Evolutionary conservation across 2,113 vertebrate species (phyloP).

Genomic region (Leiothrix lutea): DNA sequence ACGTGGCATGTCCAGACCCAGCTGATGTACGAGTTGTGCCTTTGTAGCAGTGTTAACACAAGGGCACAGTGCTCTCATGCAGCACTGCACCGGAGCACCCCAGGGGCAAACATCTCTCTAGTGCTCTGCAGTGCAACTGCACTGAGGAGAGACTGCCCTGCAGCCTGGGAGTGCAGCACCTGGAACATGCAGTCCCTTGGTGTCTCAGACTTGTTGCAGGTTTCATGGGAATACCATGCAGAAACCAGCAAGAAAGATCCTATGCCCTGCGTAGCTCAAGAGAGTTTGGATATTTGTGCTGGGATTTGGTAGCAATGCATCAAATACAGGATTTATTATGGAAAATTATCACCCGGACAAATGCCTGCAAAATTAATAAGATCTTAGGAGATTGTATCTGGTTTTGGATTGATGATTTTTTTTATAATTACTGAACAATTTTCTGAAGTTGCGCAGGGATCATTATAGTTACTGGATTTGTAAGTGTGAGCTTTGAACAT

Average conservation of each 20-base stretch:
- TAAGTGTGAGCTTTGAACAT: background rate
- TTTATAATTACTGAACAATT: background rate
- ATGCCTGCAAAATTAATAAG: background rate
- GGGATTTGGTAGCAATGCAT: background rate
- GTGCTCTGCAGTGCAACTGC: accelerated
- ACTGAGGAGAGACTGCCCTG: background rate
- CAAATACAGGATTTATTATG: background rate
- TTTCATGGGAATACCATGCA: background rate
- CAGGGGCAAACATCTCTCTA: background rate
- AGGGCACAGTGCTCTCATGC: accelerated
- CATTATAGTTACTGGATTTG: background rate
- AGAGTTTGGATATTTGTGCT: background rate
- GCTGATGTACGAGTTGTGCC: accelerated
- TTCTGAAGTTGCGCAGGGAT: background rate
- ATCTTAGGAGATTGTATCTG: background rate
- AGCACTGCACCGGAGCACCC: accelerated
- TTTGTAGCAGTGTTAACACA: no score
- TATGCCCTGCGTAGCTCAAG: accelerated
- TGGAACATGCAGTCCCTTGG: background rate
- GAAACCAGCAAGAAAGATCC: background rate
- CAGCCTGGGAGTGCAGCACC: background rate
- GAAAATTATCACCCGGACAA: background rate
- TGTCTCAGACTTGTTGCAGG: background rate
- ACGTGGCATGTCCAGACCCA: accelerated
- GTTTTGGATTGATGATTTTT: background rate